Conservation (phyloP, 1,140 invertebrate genomes). For the Pogonognathellus flavescens region DNA sequence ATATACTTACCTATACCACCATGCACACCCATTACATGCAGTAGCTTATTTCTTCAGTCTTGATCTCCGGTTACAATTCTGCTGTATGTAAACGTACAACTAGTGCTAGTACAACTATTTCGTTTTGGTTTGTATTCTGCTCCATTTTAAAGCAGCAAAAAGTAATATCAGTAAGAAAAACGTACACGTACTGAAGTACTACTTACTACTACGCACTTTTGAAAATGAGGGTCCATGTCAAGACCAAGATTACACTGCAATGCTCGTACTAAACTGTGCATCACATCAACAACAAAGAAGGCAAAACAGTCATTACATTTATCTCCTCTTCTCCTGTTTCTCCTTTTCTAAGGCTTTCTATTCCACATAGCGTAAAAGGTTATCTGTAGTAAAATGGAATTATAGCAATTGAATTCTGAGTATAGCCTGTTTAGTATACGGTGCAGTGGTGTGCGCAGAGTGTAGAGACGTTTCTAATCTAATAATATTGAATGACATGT, state of each 20-base stretch:
- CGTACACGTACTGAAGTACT: not conserved
- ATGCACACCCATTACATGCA: too few relatives aligned
- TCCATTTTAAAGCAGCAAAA: not conserved
- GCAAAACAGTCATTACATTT: too few relatives aligned
- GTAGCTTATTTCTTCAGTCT: not conserved
- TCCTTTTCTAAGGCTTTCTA: too few relatives aligned
- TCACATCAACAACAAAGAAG: too few relatives aligned
- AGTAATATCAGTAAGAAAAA: slow-evolving; percentile 2
- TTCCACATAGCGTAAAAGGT: not conserved
- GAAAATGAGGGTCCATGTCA: not conserved
- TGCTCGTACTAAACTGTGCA: not conserved
- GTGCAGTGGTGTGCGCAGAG: not conserved
- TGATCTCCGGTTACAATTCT: not conserved
- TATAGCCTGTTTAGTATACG: not conserved
- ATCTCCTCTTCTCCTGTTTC: too few relatives aligned
- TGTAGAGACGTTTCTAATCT: slow-evolving; percentile 25
- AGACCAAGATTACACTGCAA: slow-evolving; percentile 11
- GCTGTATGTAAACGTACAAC: too few relatives aligned
- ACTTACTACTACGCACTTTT: not conserved
- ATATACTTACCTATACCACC: too few relatives aligned
- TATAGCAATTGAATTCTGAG: not conserved
- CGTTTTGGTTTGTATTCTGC: not conserved
- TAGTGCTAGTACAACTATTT: not conserved
- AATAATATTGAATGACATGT: slow-evolving; percentile 49
- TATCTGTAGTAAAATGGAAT: not conserved